These are phyloP conservation scores for Calameuta pallipes DNA, from an alignment of 2,888 invertebrate species.

Conservation along the genomic window DNA sequence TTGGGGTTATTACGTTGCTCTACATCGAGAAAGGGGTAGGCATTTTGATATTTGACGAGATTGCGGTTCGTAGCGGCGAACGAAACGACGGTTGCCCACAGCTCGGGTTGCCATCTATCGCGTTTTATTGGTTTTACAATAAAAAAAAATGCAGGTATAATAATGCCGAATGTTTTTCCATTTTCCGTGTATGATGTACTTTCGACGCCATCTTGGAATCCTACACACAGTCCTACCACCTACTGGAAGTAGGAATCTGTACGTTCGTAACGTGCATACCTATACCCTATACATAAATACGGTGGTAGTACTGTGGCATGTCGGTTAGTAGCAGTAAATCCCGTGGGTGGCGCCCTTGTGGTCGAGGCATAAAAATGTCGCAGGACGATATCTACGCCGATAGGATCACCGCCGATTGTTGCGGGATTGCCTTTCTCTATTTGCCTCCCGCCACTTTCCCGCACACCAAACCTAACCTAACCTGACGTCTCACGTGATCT, in stretches of 20 bases:
- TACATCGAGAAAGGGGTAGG: not conserved
- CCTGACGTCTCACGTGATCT: not conserved
- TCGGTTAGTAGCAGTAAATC: slow-evolving; percentile 45
- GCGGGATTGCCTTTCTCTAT: slow-evolving; percentile 11
- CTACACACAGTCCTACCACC: slow-evolving; percentile 23
- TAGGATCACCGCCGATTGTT: slow-evolving; percentile 26
- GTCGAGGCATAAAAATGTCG: slow-evolving; percentile 48
- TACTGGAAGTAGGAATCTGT: slow-evolving; percentile 2
- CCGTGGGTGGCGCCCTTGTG: slow-evolving; percentile 39
- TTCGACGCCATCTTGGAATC: slow-evolving; percentile 30
- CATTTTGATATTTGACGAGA: slow-evolving; percentile 33
- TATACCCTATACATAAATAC: not conserved
- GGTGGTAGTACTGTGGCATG: slow-evolving; percentile 8
- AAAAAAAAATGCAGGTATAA: slow-evolving; percentile 40
- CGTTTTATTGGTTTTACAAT: slow-evolving; percentile 50
- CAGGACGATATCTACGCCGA: slow-evolving; percentile 27
- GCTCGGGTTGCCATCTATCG: slow-evolving; percentile 37
- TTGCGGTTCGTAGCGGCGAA: slow-evolving; percentile 22
- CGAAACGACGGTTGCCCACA: slow-evolving; percentile 32
- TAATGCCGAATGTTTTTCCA: slow-evolving; percentile 50
- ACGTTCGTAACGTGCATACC: slow-evolving; percentile 1
- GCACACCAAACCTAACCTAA: not conserved
- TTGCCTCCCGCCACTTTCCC: not conserved
- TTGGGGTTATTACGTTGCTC: slow-evolving; percentile 18
- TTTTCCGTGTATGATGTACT: slow-evolving; percentile 44